These are phyloP conservation scores for Clarias gariepinus DNA, from an alignment of 2,113 vertebrate genomes.

Conservation along the genomic window DNA sequence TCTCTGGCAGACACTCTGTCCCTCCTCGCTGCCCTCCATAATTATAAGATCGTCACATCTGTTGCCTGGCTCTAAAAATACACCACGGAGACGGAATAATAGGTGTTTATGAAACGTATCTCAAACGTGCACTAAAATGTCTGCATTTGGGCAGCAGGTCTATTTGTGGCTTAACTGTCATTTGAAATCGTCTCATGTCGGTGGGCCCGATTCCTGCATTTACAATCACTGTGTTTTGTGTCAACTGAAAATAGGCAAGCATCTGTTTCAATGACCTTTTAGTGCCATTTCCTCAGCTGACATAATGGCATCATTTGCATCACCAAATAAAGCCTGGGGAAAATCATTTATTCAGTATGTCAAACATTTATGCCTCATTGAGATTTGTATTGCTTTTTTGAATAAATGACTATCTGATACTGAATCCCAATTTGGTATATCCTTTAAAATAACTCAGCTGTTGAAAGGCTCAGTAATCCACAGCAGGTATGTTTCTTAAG, in stretches of 20 bases:
- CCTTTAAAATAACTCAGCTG: neutral
- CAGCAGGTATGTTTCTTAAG: neutral
- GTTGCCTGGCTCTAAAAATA: neutral
- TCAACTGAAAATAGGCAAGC: neutral
- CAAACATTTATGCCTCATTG: neutral
- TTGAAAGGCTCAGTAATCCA: neutral
- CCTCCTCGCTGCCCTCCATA: slow-evolving; percentile 7
- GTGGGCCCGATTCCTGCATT: neutral
- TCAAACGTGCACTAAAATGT: neutral
- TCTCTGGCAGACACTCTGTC: slow-evolving; percentile 11
- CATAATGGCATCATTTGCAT: slow-evolving; percentile 39
- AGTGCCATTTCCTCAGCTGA: slow-evolving; percentile 16
- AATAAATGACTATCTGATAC: slow-evolving; percentile 25
- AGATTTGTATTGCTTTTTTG: neutral
- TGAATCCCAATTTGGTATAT: neutral
- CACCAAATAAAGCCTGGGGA: neutral
- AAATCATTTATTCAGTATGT: slow-evolving; percentile 18
- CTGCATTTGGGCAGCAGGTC: slow-evolving; percentile 1
- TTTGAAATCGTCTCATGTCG: slow-evolving; percentile 1
- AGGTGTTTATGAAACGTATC: slow-evolving; percentile 6
- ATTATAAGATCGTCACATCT: slow-evolving; percentile 26
- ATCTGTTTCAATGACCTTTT: slow-evolving; percentile 37
- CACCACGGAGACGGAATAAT: neutral
- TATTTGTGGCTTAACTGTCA: neutral
- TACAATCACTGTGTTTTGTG: neutral